These are phyloP conservation scores for Macquaria australasica DNA, from an alignment of 2,113 vertebrate genomes.

Conservation along the genomic window DNA sequence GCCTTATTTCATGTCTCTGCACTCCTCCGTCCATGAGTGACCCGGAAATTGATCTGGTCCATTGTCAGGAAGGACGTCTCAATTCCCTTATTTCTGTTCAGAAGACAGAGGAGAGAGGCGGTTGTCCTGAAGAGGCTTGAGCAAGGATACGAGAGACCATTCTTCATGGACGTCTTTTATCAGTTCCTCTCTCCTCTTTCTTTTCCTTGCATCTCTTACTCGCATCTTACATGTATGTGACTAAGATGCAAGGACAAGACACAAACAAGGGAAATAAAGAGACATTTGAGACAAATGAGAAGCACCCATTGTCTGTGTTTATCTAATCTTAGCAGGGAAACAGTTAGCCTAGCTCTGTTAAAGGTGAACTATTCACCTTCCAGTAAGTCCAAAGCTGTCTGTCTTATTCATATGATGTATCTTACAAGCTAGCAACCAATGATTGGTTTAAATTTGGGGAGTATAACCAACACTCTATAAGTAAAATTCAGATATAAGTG, in stretches of 20 bases:
- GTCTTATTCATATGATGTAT: neutral
- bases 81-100: neutral
- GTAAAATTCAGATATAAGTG: neutral
- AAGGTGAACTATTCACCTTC: neutral
- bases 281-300: neutral
- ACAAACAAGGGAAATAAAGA: neutral
- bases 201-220: neutral
- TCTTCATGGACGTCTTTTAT: neutral
- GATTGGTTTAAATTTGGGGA: neutral
- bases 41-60: neutral
- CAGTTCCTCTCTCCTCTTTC: neutral
- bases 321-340: neutral
- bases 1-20: neutral
- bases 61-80: neutral
- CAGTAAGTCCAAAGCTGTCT: neutral
- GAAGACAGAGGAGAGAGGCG: neutral
- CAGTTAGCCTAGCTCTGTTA: neutral
- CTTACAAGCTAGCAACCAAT: neutral
- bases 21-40: too few species aligned
- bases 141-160: neutral
- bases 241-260: too few species aligned
- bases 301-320: neutral
- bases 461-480: neutral
- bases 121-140: neutral
- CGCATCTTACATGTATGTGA: neutral